Conservation (phyloP, 1,140 invertebrate species). For the Camponotus vicinus region DNA sequence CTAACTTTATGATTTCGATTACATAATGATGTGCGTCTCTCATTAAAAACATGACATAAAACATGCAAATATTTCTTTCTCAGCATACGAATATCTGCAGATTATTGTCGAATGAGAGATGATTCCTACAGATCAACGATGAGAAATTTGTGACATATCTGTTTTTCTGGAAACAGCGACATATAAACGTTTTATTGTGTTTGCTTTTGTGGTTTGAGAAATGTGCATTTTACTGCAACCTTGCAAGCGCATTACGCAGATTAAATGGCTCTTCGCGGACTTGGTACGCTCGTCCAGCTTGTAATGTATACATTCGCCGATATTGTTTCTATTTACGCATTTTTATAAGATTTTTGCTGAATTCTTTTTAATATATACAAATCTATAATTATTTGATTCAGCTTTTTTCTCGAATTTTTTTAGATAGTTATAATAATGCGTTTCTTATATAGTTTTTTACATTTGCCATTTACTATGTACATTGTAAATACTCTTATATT, state of each 20-base stretch:
- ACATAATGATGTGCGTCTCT: not conserved
- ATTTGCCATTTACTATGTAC: not conserved
- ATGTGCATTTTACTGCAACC: slow-evolving; percentile 43
- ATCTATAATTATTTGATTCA: not conserved
- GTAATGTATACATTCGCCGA: not conserved
- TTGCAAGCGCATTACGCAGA: slow-evolving; percentile 32
- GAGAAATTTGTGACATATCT: slow-evolving; percentile 10
- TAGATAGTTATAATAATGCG: not conserved
- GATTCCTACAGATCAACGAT: slow-evolving; percentile 6
- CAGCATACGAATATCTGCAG: not conserved
- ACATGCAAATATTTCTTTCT: not conserved
- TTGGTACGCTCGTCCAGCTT: not conserved
- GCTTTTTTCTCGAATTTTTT: not conserved
- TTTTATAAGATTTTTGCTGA: not conserved
- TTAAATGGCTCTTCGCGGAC: slow-evolving; percentile 40
- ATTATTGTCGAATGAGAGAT: not conserved
- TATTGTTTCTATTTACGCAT: not conserved
- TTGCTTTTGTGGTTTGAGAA: not conserved
- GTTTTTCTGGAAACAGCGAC: slow-evolving; percentile 31
- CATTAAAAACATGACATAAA: slow-evolving; percentile 2
- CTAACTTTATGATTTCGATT: not conserved
- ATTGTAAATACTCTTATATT: not conserved
- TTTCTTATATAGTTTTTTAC: not conserved
- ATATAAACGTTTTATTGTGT: slow-evolving; percentile 24
- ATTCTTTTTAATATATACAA: not conserved